A percentile compares a stretch with the other conserved stretches of the same genome.
phyloP scores from a whole-genome alignment of 2,113 vertebrate genomes.

The Plecturocebus donacophilus region DNA sequence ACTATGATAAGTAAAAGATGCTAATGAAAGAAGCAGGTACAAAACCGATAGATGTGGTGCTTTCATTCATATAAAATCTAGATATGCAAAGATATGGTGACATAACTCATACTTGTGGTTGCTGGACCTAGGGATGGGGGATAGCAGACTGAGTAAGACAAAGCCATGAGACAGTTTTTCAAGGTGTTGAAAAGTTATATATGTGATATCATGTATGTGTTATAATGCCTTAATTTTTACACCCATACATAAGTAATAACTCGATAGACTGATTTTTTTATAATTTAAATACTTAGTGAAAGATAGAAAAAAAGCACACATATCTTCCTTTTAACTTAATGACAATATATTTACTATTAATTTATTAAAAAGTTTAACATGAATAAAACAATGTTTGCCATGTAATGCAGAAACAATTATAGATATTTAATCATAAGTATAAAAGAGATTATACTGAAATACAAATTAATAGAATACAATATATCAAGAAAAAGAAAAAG shows the following conservation, averaged over 20 bases:
- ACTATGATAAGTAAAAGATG: background rate
- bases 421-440: background rate
- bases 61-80: background rate
- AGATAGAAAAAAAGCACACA: background rate
- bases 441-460: background rate
- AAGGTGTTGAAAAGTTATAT: background rate
- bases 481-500: background rate
- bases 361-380: background rate
- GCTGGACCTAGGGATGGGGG: background rate
- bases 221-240: background rate
- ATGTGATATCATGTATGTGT: background rate
- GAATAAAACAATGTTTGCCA: background rate
- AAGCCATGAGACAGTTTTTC: background rate
- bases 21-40: background rate
- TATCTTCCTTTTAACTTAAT: background rate
- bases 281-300: background rate
- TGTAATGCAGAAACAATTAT: background rate
- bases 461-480: background rate
- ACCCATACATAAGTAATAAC: background rate
- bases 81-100: background rate
- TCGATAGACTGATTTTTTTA: background rate
- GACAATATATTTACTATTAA: background rate
- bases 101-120: background rate
- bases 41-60: background rate
- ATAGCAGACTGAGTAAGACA: background rate